Evolutionary conservation across 2,113 vertebrate genomes (phyloP), one percentile per base, ranked within the genome.

Genomic region (Elachura formosa): DNA sequence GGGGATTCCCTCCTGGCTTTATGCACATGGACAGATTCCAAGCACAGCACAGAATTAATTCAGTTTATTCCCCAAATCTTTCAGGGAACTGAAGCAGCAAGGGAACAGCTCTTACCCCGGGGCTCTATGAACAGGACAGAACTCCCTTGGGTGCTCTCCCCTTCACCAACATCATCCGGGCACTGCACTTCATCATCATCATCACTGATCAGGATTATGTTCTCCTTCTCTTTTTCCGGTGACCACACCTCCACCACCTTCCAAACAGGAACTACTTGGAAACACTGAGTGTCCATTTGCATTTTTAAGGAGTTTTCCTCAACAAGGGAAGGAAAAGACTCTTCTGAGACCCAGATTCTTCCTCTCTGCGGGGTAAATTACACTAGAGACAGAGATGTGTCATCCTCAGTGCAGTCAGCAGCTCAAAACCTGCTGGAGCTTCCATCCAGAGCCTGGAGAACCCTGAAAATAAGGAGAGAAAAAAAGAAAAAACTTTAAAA

Each of bases 171-270:
- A 38, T 58, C 52, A 26, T 34, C 46, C 23, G 48, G 68, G 48
- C 48, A 40, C 2, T 33, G 36, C 36, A 43, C 29, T 58, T 96
- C 78, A 1, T 94, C 95, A 3, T 79, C 66, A 2, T 96, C 96
- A 6, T 90, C 90, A 0, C 86, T 94, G 51, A 96, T 95, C 33
- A 97, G 69, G 62, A 97, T 94, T 10, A 97, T 13, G 21, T 31
- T 81, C 24, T 87, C 41, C 14, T 61, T 24, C 13, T 64, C 19
- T 55, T 26, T 61, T 56, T 69, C 49, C 0, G 5, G 4, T 2
- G 90, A 34, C 56, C 48, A 72, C 78, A 64, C 29, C 52, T 23
- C 5, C 41, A 45, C 5, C 8, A 46, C 4, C 9, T 5, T 49
- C 55, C 54, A 55, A 59, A 67, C 0, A 46, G 20, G 14, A 72